Conservation (phyloP, 2,888 invertebrate species). For the Eupithecia subumbrata region DNA sequence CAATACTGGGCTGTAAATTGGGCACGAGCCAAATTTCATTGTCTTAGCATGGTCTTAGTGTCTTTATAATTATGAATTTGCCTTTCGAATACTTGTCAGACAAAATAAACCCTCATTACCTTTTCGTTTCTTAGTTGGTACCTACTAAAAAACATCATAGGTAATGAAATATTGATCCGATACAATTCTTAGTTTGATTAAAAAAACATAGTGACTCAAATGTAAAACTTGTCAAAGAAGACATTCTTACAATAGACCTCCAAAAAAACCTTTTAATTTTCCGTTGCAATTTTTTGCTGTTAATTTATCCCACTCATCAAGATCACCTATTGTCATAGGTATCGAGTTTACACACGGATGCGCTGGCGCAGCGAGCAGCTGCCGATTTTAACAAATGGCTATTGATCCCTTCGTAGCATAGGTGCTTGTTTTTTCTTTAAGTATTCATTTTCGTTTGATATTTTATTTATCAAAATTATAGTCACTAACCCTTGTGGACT, state of each 20-base stretch:
- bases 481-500: not conserved
- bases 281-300: slow-evolving; percentile 48
- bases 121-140: not conserved
- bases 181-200: not conserved
- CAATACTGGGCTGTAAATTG: slow-evolving; percentile 44
- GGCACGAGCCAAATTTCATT: slow-evolving; percentile 52
- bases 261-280: slow-evolving; percentile 39
- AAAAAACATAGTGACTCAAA: slow-evolving; percentile 5
- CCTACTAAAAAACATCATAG: not conserved
- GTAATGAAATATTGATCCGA: no score
- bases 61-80: not conserved
- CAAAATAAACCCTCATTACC: not conserved
- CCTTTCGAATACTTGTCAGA: not conserved
- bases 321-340: slow-evolving; percentile 69
- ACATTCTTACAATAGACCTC: slow-evolving; percentile 18
- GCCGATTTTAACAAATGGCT: slow-evolving; percentile 72
- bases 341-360: slow-evolving; percentile 69
- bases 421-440: slow-evolving; percentile 47
- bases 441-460: slow-evolving; percentile 21
- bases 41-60: slow-evolving; percentile 15
- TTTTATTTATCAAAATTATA: slow-evolving; percentile 19
- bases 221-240: slow-evolving; percentile 13
- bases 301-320: slow-evolving; percentile 76
- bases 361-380: slow-evolving; percentile 67
- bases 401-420: slow-evolving; percentile 62